Conservation (phyloP, 2,797 vertebrate genomes). For the Galaxias olidus region DNA sequence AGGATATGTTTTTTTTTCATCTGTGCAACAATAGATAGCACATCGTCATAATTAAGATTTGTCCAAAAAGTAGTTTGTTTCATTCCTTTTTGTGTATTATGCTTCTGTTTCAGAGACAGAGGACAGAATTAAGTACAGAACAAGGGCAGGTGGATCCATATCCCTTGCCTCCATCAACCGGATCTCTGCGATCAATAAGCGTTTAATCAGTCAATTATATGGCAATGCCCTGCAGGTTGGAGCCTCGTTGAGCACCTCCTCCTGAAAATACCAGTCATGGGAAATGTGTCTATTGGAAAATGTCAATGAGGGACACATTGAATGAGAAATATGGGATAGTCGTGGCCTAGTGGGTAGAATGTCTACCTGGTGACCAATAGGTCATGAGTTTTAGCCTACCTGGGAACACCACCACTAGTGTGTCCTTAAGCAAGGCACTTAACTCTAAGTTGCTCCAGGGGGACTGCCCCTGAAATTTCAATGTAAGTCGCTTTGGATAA, state of each 20-base stretch:
- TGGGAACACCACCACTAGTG: no score
- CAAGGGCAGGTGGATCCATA: constrained; percentile 64
- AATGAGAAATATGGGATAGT: no score
- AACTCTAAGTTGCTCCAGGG: no score
- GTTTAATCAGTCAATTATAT: constrained; percentile 81
- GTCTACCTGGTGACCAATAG: no score
- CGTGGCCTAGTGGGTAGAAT: no score
- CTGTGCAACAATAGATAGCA: constrained; percentile 23
- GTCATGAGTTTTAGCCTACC: no score
- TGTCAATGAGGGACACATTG: no score
- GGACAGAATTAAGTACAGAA: constrained; percentile 60
- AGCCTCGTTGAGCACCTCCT: constrained; percentile 59
- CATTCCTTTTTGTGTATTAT: constrained; percentile 27
- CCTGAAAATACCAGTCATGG: constrained; percentile 67
- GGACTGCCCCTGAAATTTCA: no score
- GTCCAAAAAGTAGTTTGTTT: constrained; percentile 30
- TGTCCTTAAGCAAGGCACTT: no score
- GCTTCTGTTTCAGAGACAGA: constrained; percentile 39
- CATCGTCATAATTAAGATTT: constrained; percentile 3
- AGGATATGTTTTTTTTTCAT: no score
- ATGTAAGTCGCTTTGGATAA: no score
- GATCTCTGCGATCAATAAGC: constrained; percentile 77
- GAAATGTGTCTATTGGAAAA: constrained; percentile 78
- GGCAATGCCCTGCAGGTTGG: constrained; percentile 72
- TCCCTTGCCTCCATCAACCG: constrained; percentile 62